Evolutionary conservation across 2,113 vertebrate genomes (phyloP).

Genomic region (Coracopsis vasa): DNA sequence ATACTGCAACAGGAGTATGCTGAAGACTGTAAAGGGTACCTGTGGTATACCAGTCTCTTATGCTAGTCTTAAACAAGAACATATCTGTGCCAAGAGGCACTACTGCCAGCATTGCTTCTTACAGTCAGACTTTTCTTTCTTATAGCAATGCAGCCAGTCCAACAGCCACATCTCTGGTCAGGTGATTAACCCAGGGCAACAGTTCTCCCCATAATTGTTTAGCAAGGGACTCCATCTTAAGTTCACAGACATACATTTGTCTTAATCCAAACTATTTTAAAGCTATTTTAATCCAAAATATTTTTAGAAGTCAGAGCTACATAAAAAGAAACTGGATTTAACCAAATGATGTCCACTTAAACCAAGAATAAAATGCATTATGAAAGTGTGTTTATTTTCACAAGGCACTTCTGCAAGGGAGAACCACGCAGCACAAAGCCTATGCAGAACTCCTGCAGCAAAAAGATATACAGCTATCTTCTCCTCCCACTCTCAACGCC

Average conservation of each 20-base stretch:
- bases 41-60: neutral
- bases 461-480: slow-evolving; percentile 6
- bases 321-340: neutral
- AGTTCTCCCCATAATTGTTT: neutral
- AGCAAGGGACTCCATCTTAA: neutral
- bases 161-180: neutral
- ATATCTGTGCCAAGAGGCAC: neutral
- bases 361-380: neutral
- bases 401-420: neutral
- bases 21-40: neutral
- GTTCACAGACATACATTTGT: neutral
- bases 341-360: neutral
- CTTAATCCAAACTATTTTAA: neutral
- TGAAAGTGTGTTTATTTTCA: neutral
- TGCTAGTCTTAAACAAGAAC: neutral
- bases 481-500: neutral
- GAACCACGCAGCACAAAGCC: neutral
- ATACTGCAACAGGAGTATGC: neutral
- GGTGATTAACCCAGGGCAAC: neutral
- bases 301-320: neutral
- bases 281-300: neutral
- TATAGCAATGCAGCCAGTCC: neutral
- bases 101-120: neutral
- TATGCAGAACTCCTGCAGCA: neutral
- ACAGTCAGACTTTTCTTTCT: neutral